Percentiles rank a stretch among this genome's conserved stretches.
Conservation (phyloP, 2,113 vertebrate genomes). For the Bufo gargarizans region DNA sequence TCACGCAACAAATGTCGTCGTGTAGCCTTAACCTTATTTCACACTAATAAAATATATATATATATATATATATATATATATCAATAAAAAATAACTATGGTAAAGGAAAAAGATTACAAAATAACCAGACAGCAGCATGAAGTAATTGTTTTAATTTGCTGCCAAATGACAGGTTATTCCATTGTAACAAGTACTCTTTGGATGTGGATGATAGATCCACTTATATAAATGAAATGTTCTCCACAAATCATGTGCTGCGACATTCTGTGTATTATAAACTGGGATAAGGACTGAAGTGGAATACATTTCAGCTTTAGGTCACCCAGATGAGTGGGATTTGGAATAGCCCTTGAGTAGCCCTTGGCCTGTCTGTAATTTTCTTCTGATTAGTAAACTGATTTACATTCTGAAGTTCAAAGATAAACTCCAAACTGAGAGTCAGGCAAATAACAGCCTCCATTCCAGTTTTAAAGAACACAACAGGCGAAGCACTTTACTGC, state of each 20-base stretch:
- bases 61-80: too few relatives aligned
- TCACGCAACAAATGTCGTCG: too few relatives aligned
- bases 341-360: not conserved
- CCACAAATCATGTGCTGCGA: not conserved
- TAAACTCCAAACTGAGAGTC: not conserved
- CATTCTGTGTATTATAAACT: constrained; percentile 9
- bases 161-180: not conserved
- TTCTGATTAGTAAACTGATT: not conserved
- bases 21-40: too few relatives aligned
- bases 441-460: not conserved
- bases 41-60: too few relatives aligned
- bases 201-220: not conserved
- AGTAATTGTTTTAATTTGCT: not conserved
- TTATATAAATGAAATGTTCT: not conserved
- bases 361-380: not conserved
- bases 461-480: not conserved
- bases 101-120: not conserved
- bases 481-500: not conserved
- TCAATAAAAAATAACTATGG: too few relatives aligned
- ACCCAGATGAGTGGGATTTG: not conserved
- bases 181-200: not conserved
- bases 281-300: not conserved
- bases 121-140: not conserved
- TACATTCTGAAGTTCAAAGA: not conserved
- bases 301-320: not conserved